Percentiles rank a stretch among this genome's conserved stretches.
phyloP scores from a whole-genome alignment of 2,113 vertebrate genomes.

The Rhagologus leucostigma region DNA sequence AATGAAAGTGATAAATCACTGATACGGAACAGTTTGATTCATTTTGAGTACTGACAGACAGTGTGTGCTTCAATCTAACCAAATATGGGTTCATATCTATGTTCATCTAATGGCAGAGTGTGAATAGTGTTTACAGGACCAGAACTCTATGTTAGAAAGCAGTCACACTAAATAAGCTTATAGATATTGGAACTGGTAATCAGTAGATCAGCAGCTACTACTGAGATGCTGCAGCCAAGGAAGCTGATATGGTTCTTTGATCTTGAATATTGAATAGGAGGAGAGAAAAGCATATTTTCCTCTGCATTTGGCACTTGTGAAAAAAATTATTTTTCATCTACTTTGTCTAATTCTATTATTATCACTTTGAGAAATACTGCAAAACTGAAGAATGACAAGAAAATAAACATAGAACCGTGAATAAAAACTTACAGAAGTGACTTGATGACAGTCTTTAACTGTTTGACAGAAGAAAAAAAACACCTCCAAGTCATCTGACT shows the following conservation, averaged over 20 bases:
- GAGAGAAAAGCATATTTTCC: neutral
- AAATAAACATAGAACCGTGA: neutral
- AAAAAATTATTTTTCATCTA: neutral
- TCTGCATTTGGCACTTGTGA: neutral
- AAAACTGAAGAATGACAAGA: neutral
- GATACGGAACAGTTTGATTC: neutral
- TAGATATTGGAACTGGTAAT: neutral
- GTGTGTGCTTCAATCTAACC: neutral
- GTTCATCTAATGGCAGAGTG: neutral
- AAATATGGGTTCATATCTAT: neutral
- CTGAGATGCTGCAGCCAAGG: neutral
- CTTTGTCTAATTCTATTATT: constrained; percentile 7
- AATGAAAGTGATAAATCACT: neutral
- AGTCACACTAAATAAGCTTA: neutral
- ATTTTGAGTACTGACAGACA: neutral
- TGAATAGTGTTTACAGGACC: neutral
- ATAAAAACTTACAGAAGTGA: neutral
- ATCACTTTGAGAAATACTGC: neutral
- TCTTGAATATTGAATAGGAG: neutral
- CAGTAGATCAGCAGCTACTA: neutral
- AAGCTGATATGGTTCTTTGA: neutral
- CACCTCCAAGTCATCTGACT: neutral
- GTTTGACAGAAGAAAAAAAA: neutral
- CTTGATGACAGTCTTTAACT: neutral
- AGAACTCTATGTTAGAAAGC: neutral